A percentile compares a stretch with the other conserved stretches of the same genome.
Conservation (phyloP, 2,888 invertebrate species). For the Rhingia campestris region DNA sequence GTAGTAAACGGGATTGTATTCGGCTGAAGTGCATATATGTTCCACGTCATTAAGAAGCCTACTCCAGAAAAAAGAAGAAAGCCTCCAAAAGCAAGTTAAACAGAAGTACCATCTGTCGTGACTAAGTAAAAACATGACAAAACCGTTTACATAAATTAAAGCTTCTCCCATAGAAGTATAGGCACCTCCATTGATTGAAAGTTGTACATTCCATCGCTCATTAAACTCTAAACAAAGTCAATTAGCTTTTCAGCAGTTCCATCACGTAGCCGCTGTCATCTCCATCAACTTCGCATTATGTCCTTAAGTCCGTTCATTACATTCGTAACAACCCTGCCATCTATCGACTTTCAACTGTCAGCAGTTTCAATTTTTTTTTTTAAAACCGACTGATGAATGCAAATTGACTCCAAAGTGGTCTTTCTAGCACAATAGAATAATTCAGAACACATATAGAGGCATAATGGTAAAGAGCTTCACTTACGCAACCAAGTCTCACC, state of each 20-base stretch:
- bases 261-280: constrained; percentile 49
- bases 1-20: too few relatives aligned
- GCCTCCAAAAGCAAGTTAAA: too few relatives aligned
- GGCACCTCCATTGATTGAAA: too few relatives aligned
- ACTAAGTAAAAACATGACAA: too few relatives aligned
- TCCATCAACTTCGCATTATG: constrained; percentile 44
- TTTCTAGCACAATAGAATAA: not conserved
- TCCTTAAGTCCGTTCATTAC: constrained; percentile 47
- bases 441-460: not conserved
- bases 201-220: too few relatives aligned
- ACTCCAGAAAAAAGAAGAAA: too few relatives aligned
- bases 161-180: too few relatives aligned
- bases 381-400: constrained; percentile 52
- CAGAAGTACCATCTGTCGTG: too few relatives aligned
- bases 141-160: too few relatives aligned
- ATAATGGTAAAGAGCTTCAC: not conserved
- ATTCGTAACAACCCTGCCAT: constrained; percentile 60
- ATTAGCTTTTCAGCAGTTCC: constrained; percentile 11
- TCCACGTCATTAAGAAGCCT: too few relatives aligned
- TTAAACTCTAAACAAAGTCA: constrained; percentile 9
- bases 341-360: constrained; percentile 63
- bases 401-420: constrained; percentile 24
- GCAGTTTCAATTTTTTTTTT: constrained; percentile 20
- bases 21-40: too few relatives aligned
- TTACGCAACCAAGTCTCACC: constrained; percentile 24